phyloP scores from a whole-genome alignment of 2,888 invertebrate species.

The Sinopyrophorus schimmeli region DNA sequence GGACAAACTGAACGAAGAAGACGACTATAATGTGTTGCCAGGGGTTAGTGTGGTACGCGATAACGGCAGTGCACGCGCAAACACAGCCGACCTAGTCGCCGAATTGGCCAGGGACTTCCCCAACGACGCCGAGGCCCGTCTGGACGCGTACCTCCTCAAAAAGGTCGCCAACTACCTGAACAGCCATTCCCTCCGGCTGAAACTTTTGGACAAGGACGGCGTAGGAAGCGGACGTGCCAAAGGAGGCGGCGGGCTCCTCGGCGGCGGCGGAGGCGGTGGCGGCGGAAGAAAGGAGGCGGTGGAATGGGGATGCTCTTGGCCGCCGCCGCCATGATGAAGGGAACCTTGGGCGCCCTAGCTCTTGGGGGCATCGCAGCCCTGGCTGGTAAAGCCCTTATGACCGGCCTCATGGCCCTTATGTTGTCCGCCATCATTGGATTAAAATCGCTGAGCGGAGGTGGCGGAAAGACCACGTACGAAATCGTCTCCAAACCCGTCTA shows the following conservation, averaged over 20 bases:
- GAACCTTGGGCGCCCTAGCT: conserved; percentile 72
- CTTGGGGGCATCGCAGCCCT: conserved; percentile 74
- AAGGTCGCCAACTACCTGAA: conserved; percentile 72
- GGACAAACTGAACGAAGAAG: conserved; percentile 71
- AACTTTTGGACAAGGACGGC: conserved; percentile 63
- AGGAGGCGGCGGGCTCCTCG: conserved; percentile 45
- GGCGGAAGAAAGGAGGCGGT: conserved; percentile 62
- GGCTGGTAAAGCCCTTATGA: conserved; percentile 83
- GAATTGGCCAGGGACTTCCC: conserved; percentile 76
- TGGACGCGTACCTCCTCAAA: conserved; percentile 75
- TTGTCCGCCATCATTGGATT: conserved; percentile 77
- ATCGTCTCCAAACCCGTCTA: conserved; percentile 82
- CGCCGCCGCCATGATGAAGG: conserved; percentile 64
- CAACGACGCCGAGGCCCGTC: conserved; percentile 72
- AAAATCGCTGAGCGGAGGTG: conserved; percentile 68
- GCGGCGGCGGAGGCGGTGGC: conserved; percentile 48
- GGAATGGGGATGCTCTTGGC: conserved; percentile 58
- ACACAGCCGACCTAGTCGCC: conserved; percentile 70
- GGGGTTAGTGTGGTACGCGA: conserved; percentile 77
- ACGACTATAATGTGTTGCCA: conserved; percentile 70
- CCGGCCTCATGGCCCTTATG: conserved; percentile 77
- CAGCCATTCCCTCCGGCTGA: conserved; percentile 73
- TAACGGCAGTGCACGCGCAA: conserved; percentile 56
- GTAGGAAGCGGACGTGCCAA: conserved; percentile 63
- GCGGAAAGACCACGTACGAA: conserved; percentile 80